Conservation (phyloP, 2,113 vertebrate genomes). For the Pimephales promelas region DNA sequence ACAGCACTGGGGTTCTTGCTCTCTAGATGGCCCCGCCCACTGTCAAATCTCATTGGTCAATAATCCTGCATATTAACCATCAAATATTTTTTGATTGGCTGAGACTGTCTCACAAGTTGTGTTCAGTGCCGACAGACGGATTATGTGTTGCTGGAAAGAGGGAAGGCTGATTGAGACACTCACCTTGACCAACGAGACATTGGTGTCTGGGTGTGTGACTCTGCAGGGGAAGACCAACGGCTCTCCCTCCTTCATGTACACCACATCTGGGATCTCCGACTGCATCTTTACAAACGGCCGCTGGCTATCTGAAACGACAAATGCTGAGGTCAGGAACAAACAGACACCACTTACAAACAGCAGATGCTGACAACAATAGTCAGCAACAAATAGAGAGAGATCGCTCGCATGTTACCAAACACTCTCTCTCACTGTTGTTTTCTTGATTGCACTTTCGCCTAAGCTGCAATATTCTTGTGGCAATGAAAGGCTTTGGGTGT, state of each 20-base stretch:
- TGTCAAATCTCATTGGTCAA: not conserved
- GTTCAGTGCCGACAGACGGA: not conserved
- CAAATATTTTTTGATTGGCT: not conserved
- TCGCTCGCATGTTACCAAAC: slow-evolving; percentile 74
- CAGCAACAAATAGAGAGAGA: slow-evolving; percentile 72
- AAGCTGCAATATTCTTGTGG: slow-evolving; percentile 57
- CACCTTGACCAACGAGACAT: slow-evolving; percentile 81
- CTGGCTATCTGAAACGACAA: slow-evolving; percentile 83
- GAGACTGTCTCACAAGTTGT: not conserved
- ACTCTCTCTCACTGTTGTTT: slow-evolving; percentile 59
- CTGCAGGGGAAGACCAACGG: slow-evolving; percentile 88
- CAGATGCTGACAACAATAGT: slow-evolving; percentile 65
- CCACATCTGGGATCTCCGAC: slow-evolving; percentile 75
- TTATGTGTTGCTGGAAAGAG: not conserved
- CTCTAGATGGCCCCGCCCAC: not conserved
- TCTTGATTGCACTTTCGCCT: slow-evolving; percentile 59
- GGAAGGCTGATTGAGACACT: slow-evolving; percentile 48
- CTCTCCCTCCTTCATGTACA: slow-evolving; percentile 82
- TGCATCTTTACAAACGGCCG: slow-evolving; percentile 87
- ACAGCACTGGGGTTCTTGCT: not conserved
- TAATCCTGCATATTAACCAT: not conserved
- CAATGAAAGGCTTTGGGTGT: slow-evolving; percentile 75
- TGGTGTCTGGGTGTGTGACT: slow-evolving; percentile 85
- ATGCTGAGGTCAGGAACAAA: slow-evolving; percentile 70
- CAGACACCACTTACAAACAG: slow-evolving; percentile 51